Percentiles rank a stretch among this genome's conserved stretches.
Conservation (phyloP, 2,888 invertebrate genomes). For the Drosophila mayaguana region DNA sequence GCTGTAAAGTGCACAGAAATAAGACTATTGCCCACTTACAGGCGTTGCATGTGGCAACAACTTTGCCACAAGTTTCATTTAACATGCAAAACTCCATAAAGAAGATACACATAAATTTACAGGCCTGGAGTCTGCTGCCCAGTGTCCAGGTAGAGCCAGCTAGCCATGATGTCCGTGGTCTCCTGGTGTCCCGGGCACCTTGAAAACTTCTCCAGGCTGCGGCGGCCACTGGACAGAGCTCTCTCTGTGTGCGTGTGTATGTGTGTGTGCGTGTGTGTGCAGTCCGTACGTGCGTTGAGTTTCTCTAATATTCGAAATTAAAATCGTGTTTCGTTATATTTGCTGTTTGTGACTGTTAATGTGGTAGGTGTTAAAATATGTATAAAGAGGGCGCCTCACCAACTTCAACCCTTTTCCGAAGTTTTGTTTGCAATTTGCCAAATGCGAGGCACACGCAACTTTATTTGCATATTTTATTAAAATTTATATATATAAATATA, state of each 20-base stretch:
- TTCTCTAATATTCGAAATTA: constrained; percentile 58
- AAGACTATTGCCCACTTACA: constrained; percentile 32
- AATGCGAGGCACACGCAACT: constrained; percentile 53
- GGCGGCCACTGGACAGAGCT: neutral
- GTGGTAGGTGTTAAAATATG: constrained; percentile 51
- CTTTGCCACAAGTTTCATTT: constrained; percentile 31
- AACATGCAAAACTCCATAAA: constrained; percentile 46
- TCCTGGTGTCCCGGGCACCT: constrained; percentile 20
- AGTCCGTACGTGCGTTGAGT: neutral
- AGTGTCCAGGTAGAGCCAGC: neutral
- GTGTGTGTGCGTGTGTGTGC: neutral
- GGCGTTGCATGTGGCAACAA: constrained; percentile 36
- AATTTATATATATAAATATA: constrained; percentile 29
- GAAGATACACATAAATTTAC: constrained; percentile 37
- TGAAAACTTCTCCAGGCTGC: constrained; percentile 30
- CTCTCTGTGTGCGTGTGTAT: neutral
- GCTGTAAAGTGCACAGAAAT: constrained; percentile 16
- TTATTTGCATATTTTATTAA: constrained; percentile 78
- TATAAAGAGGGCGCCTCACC: constrained; percentile 43
- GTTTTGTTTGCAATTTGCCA: constrained; percentile 65
- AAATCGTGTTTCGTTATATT: constrained; percentile 42
- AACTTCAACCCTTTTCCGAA: constrained; percentile 58
- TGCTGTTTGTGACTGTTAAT: constrained; percentile 26
- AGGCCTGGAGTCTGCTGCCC: neutral
- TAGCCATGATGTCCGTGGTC: neutral